Evolutionary conservation across 2,888 invertebrate species (phyloP).

Genomic region (Drosophila monieri): DNA sequence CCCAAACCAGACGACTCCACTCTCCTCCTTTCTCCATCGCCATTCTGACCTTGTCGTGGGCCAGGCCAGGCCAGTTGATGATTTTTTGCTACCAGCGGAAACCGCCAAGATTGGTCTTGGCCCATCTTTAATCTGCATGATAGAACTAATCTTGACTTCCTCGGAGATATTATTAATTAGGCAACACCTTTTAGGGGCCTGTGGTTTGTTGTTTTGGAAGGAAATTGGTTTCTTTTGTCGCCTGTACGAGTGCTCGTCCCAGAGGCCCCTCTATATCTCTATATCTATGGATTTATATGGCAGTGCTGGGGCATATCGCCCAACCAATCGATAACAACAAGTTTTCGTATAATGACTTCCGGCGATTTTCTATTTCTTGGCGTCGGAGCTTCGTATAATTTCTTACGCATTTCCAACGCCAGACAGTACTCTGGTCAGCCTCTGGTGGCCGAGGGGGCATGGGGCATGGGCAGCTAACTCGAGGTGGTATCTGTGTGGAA

Average conservation of each 20-base stretch:
- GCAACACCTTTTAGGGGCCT: background rate
- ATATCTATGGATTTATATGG: background rate
- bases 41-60: constrained; percentile 53
- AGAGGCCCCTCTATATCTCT: constrained; percentile 7
- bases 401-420: constrained; percentile 75
- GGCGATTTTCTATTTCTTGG: constrained; percentile 80
- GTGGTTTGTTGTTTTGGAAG: background rate
- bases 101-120: constrained; percentile 21
- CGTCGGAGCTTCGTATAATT: constrained; percentile 69
- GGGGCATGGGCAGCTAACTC: background rate
- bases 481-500: constrained; percentile 48
- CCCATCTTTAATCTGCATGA: background rate
- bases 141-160: background rate
- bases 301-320: constrained; percentile 58
- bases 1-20: constrained; percentile 26
- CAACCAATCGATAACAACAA: constrained; percentile 78
- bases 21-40: constrained; percentile 20
- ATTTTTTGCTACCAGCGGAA: constrained; percentile 3
- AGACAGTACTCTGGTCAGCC: constrained; percentile 29
- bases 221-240: constrained; percentile 20
- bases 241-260: constrained; percentile 19
- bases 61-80: constrained; percentile 41
- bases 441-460: constrained; percentile 4
- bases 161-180: background rate
- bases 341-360: constrained; percentile 80